These are phyloP conservation scores for Labrus mixtus DNA, from an alignment of 2,113 vertebrate genomes.

Conservation along the genomic window DNA sequence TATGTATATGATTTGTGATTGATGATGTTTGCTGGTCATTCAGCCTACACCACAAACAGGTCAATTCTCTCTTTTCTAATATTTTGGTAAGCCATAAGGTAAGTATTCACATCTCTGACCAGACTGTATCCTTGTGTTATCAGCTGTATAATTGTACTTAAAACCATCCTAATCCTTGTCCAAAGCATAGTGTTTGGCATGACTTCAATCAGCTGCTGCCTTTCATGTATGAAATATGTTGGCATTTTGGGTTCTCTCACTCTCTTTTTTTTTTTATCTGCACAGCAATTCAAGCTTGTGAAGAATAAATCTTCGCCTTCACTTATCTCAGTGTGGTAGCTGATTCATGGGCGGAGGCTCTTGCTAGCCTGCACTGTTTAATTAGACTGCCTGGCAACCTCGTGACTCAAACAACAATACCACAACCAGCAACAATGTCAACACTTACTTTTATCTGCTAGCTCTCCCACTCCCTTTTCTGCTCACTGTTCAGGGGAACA, in stretches of 20 bases:
- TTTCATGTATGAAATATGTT: background rate
- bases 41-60: background rate
- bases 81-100: no score
- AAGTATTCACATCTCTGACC: no score
- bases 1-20: background rate
- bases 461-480: conserved; percentile 27
- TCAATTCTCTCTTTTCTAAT: background rate
- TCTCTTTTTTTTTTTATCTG: conserved; percentile 26
- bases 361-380: conserved; percentile 48
- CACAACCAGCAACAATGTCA: conserved; percentile 49
- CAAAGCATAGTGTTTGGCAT: no score
- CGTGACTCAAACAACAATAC: conserved; percentile 51
- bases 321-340: conserved; percentile 31
- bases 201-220: background rate
- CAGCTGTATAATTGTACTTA: background rate
- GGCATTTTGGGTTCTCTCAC: background rate
- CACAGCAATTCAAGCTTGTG: background rate
- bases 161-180: no score
- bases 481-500: background rate
- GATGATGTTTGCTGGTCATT: background rate
- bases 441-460: conserved; percentile 33
- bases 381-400: conserved; percentile 57
- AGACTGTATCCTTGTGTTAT: background rate
- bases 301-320: conserved; percentile 21
- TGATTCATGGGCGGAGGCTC: conserved; percentile 35